phyloP scores from a whole-genome alignment of 2,113 vertebrate species.

The Onychostruthus taczanowskii region DNA sequence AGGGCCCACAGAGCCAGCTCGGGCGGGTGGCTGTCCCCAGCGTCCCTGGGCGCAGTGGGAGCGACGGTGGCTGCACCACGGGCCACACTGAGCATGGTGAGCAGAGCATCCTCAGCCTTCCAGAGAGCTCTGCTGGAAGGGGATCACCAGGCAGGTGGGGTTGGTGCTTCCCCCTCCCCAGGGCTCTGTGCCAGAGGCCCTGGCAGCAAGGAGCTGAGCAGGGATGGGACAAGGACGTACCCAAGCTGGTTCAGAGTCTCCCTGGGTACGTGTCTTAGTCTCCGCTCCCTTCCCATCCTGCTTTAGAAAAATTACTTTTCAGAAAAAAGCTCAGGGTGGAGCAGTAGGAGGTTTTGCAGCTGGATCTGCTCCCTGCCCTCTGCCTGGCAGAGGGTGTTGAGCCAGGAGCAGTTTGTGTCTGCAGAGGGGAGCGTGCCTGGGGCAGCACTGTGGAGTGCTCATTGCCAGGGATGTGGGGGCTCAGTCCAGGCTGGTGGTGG shows the following conservation, averaged over 20 bases:
- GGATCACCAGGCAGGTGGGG: background rate
- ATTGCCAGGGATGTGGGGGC: background rate
- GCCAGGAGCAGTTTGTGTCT: background rate
- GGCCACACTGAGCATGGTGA: fast-evolving
- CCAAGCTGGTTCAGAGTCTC: background rate
- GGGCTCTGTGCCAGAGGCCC: background rate
- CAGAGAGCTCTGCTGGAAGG: background rate
- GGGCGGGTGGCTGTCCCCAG: background rate
- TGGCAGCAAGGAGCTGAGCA: background rate
- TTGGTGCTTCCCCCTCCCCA: fast-evolving
- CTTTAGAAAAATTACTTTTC: background rate
- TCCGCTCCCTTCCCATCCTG: background rate
- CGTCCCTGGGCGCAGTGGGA: background rate
- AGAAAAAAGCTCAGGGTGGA: background rate
- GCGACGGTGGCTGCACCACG: fast-evolving
- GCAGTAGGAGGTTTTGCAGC: background rate
- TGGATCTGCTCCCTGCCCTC: background rate
- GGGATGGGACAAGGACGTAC: background rate
- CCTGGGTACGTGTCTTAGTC: background rate
- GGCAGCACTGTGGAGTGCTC: background rate
- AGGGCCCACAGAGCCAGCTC: background rate
- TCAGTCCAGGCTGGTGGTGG: background rate
- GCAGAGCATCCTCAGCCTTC: background rate
- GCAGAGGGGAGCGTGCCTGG: no score
- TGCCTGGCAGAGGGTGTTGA: background rate